Evolutionary conservation across 2,113 vertebrate species (phyloP), one percentile per base, ranked within the genome.

Genomic region (Cairina moschata): DNA sequence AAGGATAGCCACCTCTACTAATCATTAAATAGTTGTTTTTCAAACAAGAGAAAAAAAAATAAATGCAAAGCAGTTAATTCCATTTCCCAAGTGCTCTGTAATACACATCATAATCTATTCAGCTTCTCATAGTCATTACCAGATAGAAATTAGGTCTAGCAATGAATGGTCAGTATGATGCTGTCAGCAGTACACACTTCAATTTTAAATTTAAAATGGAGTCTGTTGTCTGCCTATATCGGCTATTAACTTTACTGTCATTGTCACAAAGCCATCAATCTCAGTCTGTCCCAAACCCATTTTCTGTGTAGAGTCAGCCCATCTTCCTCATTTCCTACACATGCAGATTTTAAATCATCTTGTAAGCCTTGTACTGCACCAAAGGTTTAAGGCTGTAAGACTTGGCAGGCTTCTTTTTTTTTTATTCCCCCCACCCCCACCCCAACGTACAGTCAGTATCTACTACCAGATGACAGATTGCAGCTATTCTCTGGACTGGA

Each of bases 171-270:
- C 97, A 96, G 80, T 83, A 40, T 71, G 89, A 94, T 86, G 89
- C 93, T 96, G 96, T 97, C 93, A 96, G 92, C 5, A 5, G 52
- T 67, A 67, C 56, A 15, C 84, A 83, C 74, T 97, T 93, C 86
- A 85, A 75, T 97, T 97, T 97, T 88, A 90, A 96, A 96, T 96
- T 92, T 96, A 90, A 97, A 97, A 94, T 91, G 85, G 93, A 88
- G 69, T 83, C 88, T 95, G 80, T 94, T 92, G 89, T 95, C 88
- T 95, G 92, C 88, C 85, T 94, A 0, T 83, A 75, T 93, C 91
- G 94, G 94, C 95, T 93, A 96, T 97, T 97, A 97, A 96, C 93
- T 97, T 94, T 62, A 78, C 83, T 97, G 93, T 96, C 96, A 92
- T 93, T 95, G 90, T 93, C 94, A 96, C 94, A 95, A 94, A 96